Base-by-base conservation (phyloP, 2,113 vertebrate genomes). In the Ailuropoda melanoleuca region DNA sequence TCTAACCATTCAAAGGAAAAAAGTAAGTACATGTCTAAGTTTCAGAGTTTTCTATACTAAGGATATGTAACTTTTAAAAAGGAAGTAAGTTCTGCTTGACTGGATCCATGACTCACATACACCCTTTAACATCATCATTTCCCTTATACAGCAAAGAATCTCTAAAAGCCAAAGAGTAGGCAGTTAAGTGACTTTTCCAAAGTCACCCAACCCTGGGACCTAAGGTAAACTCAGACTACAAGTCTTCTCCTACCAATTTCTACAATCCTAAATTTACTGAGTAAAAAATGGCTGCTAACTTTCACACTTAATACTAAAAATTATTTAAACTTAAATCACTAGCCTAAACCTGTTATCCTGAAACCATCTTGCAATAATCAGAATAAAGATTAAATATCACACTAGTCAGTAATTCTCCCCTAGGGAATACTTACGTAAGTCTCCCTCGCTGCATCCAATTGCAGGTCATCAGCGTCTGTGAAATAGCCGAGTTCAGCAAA, bases 401-500 rank as follows among this genome's bases (percentile, higher is more conserved):
- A 80, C 83, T n/a, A 84, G 13, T 62, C 81, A 48, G 1, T 21
- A n/a, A 64, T 34, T 64, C 74, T 95, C 77, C 75, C 24, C 72
- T 19, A 17, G 1, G 34, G 46, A 48, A 0, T 80, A 99, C 99
- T 99, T 98, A 99, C 99, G 55, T 98, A 99, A n/a, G 62, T 97
- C 48, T 98, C 98, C 56, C 98, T 98, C 78, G 97, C 97, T 77
- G 98, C 82, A 46, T 98, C 98, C 66, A 98, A 87, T 6, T 99
- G 98, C 48, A 99, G 60, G 56, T 99, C 99, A 26, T 99, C 99
- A 26, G 98, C 98, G 95, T 99, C 99, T 90, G 99, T 98, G 86
- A 99, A 97, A 94, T 98, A 98, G 50, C 98, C 98, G 77, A 99
- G 98, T 97, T 99, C 99, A 98, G 99, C 99, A 92, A 99, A 99